These are phyloP conservation scores for Sebastes reedi DNA, from an alignment of 2,797 vertebrate species.

Conservation along the genomic window DNA sequence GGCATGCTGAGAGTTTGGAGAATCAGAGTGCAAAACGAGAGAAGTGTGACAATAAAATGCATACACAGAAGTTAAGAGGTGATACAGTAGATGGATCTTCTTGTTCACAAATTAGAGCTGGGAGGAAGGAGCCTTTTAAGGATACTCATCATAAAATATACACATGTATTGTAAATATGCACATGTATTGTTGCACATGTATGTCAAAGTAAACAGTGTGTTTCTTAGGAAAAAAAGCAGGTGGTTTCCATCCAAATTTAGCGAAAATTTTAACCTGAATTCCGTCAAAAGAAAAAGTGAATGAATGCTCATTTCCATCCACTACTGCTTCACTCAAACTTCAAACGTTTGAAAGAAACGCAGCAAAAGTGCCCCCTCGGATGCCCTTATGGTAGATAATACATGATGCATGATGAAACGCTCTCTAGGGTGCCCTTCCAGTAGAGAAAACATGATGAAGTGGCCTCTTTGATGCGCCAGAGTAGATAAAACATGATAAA, in stretches of 20 bases:
- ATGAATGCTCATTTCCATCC: too few species aligned
- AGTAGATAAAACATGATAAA: too few species aligned
- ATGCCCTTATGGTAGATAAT: too few species aligned
- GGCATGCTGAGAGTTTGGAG: constrained; percentile 39
- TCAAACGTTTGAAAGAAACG: too few species aligned
- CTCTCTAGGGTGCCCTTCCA: too few species aligned
- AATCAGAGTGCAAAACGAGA: constrained; percentile 5
- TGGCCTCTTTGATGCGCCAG: too few species aligned
- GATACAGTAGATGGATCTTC: not conserved
- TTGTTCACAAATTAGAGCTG: constrained; percentile 7
- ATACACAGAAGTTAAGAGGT: constrained; percentile 1
- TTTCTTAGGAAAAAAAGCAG: not conserved
- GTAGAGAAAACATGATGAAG: too few species aligned
- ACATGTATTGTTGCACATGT: not conserved
- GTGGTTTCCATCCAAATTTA: not conserved
- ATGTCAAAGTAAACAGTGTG: not conserved
- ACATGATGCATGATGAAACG: too few species aligned
- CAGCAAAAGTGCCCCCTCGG: too few species aligned
- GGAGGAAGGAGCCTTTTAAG: not conserved
- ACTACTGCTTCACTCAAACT: too few species aligned
- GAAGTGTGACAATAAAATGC: constrained; percentile 2
- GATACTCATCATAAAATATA: not conserved
- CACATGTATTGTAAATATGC: not conserved
- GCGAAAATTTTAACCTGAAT: not conserved
- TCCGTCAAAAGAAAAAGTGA: too few species aligned